These are phyloP conservation scores for Plebejus argus DNA, from an alignment of 2,888 invertebrate species.

Conservation along the genomic window DNA sequence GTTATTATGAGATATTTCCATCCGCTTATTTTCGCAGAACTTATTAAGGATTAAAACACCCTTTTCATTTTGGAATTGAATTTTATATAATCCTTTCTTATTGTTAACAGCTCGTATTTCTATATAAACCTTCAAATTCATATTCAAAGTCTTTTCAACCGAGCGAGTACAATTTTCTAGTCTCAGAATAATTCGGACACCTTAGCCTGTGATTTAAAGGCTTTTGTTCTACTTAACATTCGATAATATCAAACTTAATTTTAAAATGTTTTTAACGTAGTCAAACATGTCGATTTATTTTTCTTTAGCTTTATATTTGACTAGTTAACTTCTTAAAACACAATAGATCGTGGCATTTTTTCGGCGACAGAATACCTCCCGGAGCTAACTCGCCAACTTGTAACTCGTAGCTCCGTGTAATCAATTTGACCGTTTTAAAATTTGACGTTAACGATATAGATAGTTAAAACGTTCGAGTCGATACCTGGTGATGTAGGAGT, in stretches of 20 bases:
- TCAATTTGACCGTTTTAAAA: no score
- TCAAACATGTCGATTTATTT: background rate
- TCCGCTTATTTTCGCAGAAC: background rate
- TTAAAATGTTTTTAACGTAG: background rate
- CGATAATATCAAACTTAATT: no score
- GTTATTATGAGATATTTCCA: background rate
- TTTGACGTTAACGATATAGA: no score
- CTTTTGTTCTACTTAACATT: background rate
- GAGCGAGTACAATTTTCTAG: background rate
- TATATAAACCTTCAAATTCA: background rate
- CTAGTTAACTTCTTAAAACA: background rate
- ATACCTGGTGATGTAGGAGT: conserved; percentile 82
- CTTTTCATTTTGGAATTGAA: background rate
- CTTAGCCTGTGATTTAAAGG: background rate
- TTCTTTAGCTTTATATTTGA: background rate
- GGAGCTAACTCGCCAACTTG: no score
- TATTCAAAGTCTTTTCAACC: background rate
- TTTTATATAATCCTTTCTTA: conserved; percentile 9
- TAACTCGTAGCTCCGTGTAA: no score
- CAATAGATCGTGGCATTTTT: no score
- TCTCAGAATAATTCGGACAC: background rate
- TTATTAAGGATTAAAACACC: conserved; percentile 9
- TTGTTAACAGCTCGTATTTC: conserved; percentile 6
- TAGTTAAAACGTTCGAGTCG: no score
- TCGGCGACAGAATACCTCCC: no score